Percentiles rank a stretch among this genome's conserved stretches.
phyloP scores from a whole-genome alignment of 2,888 invertebrate genomes.

The Chironomus riparius region DNA sequence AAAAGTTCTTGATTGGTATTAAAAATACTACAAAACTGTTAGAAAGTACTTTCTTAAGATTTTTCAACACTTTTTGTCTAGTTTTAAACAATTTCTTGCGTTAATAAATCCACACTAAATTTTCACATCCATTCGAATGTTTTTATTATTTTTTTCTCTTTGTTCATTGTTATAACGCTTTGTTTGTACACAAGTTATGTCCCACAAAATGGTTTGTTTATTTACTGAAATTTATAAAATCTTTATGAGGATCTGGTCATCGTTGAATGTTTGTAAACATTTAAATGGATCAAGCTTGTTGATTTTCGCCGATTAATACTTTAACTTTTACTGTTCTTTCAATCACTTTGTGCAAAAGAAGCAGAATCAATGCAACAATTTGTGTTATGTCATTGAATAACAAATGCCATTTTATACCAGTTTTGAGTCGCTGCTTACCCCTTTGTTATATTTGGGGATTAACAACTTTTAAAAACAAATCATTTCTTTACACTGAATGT shows the following conservation, averaged over 20 bases:
- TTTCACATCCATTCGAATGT: slow-evolving; percentile 19
- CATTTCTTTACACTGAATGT: background rate
- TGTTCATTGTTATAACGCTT: slow-evolving; percentile 31
- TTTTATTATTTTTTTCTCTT: slow-evolving; percentile 41
- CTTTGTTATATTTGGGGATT: background rate
- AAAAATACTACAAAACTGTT: slow-evolving; percentile 17
- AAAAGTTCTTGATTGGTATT: background rate
- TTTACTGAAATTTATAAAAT: background rate
- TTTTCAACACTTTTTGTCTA: slow-evolving; percentile 21
- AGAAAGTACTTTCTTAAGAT: background rate
- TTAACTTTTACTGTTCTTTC: too few species aligned
- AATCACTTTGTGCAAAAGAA: too few species aligned
- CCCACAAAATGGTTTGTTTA: background rate
- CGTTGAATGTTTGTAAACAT: background rate
- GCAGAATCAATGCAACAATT: background rate
- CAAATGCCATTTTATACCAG: slow-evolving; percentile 5
- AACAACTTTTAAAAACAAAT: too few species aligned
- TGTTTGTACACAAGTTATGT: background rate
- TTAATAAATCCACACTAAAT: slow-evolving; percentile 16
- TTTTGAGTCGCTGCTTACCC: background rate
- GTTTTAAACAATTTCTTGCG: slow-evolving; percentile 7
- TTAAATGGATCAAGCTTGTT: background rate
- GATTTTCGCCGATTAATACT: background rate
- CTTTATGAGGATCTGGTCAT: background rate
- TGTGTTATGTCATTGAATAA: background rate